Conservation (phyloP, 2,888 invertebrate genomes). For the Pristionchus entomophagus region DNA sequence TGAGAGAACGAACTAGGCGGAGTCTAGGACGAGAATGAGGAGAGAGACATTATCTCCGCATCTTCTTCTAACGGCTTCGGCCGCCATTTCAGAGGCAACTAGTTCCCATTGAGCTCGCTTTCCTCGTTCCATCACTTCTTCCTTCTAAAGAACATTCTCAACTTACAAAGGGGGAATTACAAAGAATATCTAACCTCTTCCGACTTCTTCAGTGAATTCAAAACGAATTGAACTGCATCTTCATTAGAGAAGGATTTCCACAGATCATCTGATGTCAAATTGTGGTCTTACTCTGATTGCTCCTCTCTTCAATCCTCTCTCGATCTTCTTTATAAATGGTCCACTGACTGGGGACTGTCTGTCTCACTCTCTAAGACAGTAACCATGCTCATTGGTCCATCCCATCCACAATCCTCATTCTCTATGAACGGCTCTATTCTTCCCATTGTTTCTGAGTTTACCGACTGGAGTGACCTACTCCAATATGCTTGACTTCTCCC, state of each 20-base stretch:
- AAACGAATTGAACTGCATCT: constrained; percentile 76
- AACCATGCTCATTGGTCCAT: no score
- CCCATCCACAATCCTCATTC: no score
- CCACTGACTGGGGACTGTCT: no score
- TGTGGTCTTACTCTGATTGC: no score
- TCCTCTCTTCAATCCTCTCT: no score
- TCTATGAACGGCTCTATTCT: no score
- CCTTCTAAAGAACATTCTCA: constrained; percentile 37
- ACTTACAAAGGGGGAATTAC: background rate
- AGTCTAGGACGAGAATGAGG: constrained; percentile 69
- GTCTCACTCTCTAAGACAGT: no score
- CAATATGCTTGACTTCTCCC: no score
- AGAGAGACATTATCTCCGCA: constrained; percentile 79
- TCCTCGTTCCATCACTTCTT: constrained; percentile 46
- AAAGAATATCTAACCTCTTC: constrained; percentile 50
- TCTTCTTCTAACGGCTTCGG: constrained; percentile 77
- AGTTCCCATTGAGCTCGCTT: constrained; percentile 68
- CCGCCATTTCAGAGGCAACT: constrained; percentile 76
- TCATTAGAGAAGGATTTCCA: constrained; percentile 79
- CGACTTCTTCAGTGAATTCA: constrained; percentile 53
- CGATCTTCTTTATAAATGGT: no score
- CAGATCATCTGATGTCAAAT: constrained; percentile 80
- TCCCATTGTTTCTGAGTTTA: no score
- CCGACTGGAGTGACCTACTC: no score
- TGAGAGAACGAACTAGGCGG: background rate